These are phyloP conservation scores for Callyntrura guangdongensis DNA, from an alignment of 2,888 invertebrate genomes.

Conservation along the genomic window DNA sequence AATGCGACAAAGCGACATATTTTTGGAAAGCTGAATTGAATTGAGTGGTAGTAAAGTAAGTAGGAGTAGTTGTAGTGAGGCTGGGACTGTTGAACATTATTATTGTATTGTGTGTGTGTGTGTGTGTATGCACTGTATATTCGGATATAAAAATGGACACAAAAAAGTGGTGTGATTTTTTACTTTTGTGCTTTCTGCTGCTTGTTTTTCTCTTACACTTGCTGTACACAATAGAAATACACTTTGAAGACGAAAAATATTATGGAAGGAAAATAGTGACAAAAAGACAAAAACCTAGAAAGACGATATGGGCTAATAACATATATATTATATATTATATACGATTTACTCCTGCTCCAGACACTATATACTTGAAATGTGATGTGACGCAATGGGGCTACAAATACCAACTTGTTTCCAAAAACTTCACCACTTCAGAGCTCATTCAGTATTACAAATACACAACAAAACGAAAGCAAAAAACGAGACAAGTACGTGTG, in stretches of 20 bases:
- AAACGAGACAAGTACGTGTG: not conserved
- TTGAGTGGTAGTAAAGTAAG: conserved; percentile 73
- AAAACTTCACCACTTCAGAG: conserved; percentile 73
- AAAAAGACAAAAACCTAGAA: conserved; percentile 27
- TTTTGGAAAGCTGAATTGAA: conserved; percentile 78
- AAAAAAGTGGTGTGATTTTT: conserved; percentile 62
- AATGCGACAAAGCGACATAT: conserved; percentile 76
- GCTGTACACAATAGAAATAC: not conserved
- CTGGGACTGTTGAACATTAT: conserved; percentile 60
- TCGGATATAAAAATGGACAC: conserved; percentile 43
- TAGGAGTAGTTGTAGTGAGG: conserved; percentile 14
- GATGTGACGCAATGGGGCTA: conserved; percentile 77
- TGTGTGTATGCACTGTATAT: conserved; percentile 39
- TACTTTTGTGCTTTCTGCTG: conserved; percentile 40
- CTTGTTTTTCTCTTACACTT: conserved; percentile 8
- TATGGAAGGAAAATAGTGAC: conserved; percentile 35
- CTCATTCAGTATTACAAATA: conserved; percentile 66
- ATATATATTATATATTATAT: no score
- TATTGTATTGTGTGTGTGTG: conserved; percentile 58
- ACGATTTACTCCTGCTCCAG: conserved; percentile 64
- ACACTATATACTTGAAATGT: conserved; percentile 73
- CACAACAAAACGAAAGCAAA: not conserved
- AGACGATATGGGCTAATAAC: conserved; percentile 63
- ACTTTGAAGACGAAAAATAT: not conserved
- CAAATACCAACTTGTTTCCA: conserved; percentile 70